phyloP scores from a whole-genome alignment of 2,797 vertebrate species.

The Mormyrops boulengeri region DNA sequence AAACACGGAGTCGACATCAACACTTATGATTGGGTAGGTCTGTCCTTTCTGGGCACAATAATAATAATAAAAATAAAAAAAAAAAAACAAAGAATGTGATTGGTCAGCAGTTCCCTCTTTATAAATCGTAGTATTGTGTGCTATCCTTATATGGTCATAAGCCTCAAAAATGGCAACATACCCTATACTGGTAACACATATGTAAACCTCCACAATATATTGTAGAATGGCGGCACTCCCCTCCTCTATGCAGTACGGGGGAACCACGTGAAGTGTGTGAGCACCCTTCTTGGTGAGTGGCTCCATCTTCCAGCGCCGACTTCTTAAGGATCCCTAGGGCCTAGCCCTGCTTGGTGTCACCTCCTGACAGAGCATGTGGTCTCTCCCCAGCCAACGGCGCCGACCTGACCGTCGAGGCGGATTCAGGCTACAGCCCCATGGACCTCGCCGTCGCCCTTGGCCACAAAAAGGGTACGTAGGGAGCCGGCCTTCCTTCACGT shows the following conservation, averaged over 20 bases:
- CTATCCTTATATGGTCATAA: not conserved
- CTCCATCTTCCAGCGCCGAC: not conserved
- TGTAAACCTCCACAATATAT: conserved; percentile 13
- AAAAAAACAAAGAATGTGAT: not conserved
- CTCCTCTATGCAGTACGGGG: conserved; percentile 90
- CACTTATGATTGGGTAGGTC: conserved; percentile 86
- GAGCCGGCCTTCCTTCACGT: not conserved
- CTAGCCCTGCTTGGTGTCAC: not conserved
- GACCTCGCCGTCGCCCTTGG: conserved; percentile 89
- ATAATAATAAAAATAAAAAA: not conserved
- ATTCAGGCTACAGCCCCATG: conserved; percentile 91
- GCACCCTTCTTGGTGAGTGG: conserved; percentile 76
- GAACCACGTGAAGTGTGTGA: conserved; percentile 87
- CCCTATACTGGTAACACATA: not conserved
- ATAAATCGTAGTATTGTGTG: not conserved
- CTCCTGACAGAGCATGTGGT: not conserved
- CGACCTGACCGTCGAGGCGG: conserved; percentile 87
- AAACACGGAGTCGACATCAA: conserved; percentile 79
- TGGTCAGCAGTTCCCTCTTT: not conserved
- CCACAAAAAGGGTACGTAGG: conserved; percentile 75
- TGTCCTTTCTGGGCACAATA: not conserved
- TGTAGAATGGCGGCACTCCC: conserved; percentile 90
- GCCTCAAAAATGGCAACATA: not conserved
- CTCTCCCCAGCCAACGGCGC: conserved; percentile 72
- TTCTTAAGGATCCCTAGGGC: not conserved